phyloP scores from a whole-genome alignment of 2,888 invertebrate genomes.

The Falcaria lacertinaria region DNA sequence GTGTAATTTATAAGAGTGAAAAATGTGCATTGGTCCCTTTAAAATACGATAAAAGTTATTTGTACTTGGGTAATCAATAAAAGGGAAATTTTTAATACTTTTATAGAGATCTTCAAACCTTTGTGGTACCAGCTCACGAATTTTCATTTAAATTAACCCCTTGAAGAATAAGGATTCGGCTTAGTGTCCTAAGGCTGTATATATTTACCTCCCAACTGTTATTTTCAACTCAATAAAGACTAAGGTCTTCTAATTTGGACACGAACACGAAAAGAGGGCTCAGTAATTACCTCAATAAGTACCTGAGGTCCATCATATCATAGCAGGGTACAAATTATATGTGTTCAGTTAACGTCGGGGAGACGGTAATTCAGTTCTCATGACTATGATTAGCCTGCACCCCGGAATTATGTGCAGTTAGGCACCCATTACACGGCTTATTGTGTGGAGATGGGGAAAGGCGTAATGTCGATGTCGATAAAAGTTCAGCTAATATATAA shows the following conservation, averaged over 20 bases:
- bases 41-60: no score
- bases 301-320: slow-evolving; percentile 11
- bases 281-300: not conserved
- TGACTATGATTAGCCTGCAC: slow-evolving; percentile 30
- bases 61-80: no score
- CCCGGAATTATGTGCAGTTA: slow-evolving; percentile 29
- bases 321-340: slow-evolving; percentile 24
- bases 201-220: no score
- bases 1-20: slow-evolving; percentile 18
- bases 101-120: no score
- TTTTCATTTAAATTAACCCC: no score
- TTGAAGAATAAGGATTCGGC: no score
- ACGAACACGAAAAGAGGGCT: not conserved
- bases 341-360: slow-evolving; percentile 23
- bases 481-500: not conserved
- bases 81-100: no score
- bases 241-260: not conserved
- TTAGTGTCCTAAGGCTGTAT: no score
- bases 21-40: no score
- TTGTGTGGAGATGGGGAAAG: slow-evolving; percentile 1
- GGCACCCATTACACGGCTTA: slow-evolving; percentile 21
- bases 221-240: no score
- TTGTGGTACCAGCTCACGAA: no score
- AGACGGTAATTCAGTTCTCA: slow-evolving; percentile 29
- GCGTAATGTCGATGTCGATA: not conserved